Conservation (phyloP, 2,797 vertebrate genomes). For the Spondyliosoma cantharus region DNA sequence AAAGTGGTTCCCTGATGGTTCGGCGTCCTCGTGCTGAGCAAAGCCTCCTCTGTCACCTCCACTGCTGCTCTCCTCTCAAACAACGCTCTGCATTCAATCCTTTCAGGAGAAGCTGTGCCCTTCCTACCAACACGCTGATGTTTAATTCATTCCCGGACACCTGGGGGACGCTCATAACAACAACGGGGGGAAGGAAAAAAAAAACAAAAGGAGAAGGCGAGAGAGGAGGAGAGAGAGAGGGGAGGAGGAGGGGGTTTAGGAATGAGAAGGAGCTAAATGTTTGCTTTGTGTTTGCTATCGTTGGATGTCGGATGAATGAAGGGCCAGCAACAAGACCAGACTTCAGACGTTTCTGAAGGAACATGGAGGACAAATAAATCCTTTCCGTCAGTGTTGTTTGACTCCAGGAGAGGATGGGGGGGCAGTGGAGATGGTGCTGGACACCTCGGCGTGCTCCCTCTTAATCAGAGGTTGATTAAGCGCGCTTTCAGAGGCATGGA, state of each 20-base stretch:
- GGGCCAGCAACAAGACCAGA: constrained; percentile 34
- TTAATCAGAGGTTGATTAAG: constrained; percentile 79
- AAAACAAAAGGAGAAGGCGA: constrained; percentile 29
- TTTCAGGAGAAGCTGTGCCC: constrained; percentile 71
- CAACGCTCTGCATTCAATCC: constrained; percentile 70
- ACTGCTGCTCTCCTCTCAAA: constrained; percentile 60
- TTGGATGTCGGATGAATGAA: constrained; percentile 55
- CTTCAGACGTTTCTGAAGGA: constrained; percentile 41
- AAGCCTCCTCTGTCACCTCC: constrained; percentile 76
- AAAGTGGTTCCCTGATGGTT: constrained; percentile 73
- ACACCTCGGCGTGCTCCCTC: constrained; percentile 72
- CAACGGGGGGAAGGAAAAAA: constrained; percentile 45
- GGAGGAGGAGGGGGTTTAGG: background rate
- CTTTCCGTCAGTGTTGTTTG: constrained; percentile 54
- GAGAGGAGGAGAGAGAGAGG: background rate
- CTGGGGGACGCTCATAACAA: constrained; percentile 76
- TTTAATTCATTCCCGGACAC: constrained; percentile 82
- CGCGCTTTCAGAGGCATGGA: constrained; percentile 70
- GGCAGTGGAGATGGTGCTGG: constrained; percentile 48
- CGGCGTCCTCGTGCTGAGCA: constrained; percentile 65
- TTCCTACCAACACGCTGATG: constrained; percentile 77
- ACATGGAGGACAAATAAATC: constrained; percentile 53
- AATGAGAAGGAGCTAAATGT: constrained; percentile 67
- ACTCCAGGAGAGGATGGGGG: constrained; percentile 40
- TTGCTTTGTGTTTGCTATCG: constrained; percentile 64